Conservation (phyloP, 2,113 vertebrate species). For the Pituophis catenifer region DNA sequence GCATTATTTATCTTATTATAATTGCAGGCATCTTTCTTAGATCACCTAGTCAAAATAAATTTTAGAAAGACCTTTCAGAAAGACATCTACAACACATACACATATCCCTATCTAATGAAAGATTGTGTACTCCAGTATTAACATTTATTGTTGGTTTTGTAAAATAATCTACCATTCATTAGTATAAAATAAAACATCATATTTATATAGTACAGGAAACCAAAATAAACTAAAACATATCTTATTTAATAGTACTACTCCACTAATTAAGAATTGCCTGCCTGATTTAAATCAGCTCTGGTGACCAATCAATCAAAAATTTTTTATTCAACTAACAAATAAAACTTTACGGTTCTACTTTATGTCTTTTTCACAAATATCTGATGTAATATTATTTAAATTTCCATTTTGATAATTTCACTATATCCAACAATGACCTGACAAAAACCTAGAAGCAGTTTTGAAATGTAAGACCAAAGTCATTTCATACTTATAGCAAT, state of each 20-base stretch:
- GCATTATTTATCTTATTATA: background rate
- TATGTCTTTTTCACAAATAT: no score
- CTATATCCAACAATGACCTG: background rate
- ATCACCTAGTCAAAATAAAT: background rate
- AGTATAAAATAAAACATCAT: no score
- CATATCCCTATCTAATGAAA: background rate
- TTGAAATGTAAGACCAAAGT: slow-evolving; percentile 31
- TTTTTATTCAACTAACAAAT: no score
- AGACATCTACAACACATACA: background rate
- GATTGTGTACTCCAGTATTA: background rate
- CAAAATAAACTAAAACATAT: no score
- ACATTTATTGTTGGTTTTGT: background rate
- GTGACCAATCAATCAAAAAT: no score
- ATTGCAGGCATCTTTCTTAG: background rate
- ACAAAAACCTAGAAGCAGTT: background rate
- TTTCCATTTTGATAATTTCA: no score
- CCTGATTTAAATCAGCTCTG: no score
- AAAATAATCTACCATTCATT: background rate
- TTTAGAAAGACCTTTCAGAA: background rate
- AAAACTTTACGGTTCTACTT: no score
- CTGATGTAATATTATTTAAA: no score
- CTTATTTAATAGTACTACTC: no score
- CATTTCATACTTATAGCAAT: slow-evolving; percentile 34
- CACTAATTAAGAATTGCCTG: no score
- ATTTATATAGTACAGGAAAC: no score